Conservation (phyloP, 2,797 vertebrate species). For the Pseudochromis fuscus region DNA sequence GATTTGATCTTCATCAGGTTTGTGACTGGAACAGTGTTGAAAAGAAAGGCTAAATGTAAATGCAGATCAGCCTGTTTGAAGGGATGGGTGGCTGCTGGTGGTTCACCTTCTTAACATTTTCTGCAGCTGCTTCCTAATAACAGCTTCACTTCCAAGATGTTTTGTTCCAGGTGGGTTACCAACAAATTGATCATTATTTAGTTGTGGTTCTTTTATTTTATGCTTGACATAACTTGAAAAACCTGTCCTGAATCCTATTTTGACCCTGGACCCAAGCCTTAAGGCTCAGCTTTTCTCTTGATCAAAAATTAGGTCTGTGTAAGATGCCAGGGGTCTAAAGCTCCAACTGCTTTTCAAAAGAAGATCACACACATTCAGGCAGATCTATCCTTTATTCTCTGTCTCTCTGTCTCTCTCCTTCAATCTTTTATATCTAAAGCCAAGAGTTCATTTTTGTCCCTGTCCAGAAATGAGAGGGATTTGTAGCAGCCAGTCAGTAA, state of each 20-base stretch:
- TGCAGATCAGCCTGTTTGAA: background rate
- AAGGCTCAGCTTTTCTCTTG: constrained; percentile 25
- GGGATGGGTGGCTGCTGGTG: background rate
- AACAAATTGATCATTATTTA: background rate
- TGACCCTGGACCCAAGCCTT: background rate
- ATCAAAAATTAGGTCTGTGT: constrained; percentile 23
- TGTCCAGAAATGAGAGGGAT: constrained; percentile 26
- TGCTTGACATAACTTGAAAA: constrained; percentile 18
- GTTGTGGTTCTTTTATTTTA: background rate
- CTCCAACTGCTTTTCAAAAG: constrained; percentile 20
- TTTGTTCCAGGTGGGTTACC: background rate
- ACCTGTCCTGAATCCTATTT: constrained; percentile 1
- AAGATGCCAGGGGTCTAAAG: constrained; percentile 15
- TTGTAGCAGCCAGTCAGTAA: constrained; percentile 38
- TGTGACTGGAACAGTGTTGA: background rate
- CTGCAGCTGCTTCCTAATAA: background rate
- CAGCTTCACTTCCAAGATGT: background rate
- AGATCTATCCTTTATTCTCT: background rate
- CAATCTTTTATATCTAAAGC: constrained; percentile 27
- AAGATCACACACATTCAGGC: constrained; percentile 31
- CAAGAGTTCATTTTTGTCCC: constrained; percentile 30
- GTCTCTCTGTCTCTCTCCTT: background rate
- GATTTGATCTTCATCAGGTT: background rate
- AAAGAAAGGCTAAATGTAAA: background rate
- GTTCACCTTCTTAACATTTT: background rate